Evolutionary conservation across 2,113 vertebrate genomes (phyloP).

Genomic region (Poeciliopsis prolifica): DNA sequence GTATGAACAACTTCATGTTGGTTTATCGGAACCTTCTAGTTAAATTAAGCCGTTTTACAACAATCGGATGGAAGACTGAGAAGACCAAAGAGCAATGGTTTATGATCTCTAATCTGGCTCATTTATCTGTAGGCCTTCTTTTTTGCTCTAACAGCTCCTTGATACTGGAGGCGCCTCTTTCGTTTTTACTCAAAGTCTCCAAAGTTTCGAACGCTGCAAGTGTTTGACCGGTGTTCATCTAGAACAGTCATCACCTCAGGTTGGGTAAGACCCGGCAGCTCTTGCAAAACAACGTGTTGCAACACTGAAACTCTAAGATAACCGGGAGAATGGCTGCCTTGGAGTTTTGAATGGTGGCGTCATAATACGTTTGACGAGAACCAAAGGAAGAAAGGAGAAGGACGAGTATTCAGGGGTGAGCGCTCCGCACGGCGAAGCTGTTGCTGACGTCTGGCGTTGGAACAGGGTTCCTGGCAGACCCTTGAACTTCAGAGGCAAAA

Average conservation of each 20-base stretch:
- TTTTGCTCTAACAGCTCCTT: constrained; percentile 46
- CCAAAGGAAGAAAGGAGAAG: not conserved
- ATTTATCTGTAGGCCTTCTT: constrained; percentile 53
- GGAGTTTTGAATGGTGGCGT: not conserved
- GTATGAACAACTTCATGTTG: not conserved
- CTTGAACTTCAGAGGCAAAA: constrained; percentile 68
- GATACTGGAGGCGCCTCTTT: constrained; percentile 32
- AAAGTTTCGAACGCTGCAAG: constrained; percentile 31
- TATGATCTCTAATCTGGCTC: constrained; percentile 53
- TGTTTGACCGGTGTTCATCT: constrained; percentile 33
- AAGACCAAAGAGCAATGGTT: constrained; percentile 56
- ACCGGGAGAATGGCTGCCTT: not conserved
- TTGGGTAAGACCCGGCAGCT: constrained; percentile 34
- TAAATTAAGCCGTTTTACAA: not conserved
- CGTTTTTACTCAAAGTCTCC: constrained; percentile 22
- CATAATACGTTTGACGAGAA: not conserved
- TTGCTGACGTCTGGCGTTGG: constrained; percentile 60
- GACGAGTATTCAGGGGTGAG: constrained; percentile 40
- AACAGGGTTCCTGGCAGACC: constrained; percentile 56
- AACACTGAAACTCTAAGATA: constrained; percentile 17
- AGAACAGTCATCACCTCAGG: constrained; percentile 53
- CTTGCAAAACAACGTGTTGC: constrained; percentile 44
- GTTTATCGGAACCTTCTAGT: not conserved
- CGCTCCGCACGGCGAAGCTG: constrained; percentile 66
- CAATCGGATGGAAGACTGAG: constrained; percentile 5